Conservation (phyloP, 2,888 invertebrate genomes). For the Acholoe squamosa region DNA sequence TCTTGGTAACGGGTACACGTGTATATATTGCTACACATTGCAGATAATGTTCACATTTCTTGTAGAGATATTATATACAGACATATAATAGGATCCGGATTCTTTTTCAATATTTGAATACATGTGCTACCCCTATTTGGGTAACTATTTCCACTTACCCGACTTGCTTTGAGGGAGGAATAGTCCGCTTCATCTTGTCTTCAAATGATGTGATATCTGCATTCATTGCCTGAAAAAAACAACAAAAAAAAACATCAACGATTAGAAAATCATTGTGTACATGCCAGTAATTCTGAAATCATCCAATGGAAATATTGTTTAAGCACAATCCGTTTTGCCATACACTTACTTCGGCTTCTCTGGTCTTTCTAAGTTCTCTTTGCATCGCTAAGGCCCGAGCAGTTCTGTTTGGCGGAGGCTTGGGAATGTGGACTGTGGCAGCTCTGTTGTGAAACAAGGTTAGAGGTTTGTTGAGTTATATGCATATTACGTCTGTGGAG, state of each 20-base stretch:
- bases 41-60: too few species aligned
- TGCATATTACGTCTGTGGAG: too few species aligned
- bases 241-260: conserved; percentile 47
- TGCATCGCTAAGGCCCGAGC: conserved; percentile 75
- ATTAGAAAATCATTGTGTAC: neutral
- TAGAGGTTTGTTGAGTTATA: too few species aligned
- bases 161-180: conserved; percentile 75
- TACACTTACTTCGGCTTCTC: conserved; percentile 74
- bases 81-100: too few species aligned
- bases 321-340: too few species aligned
- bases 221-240: conserved; percentile 75
- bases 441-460: conserved; percentile 76
- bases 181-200: conserved; percentile 78
- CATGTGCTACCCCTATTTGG: too few species aligned
- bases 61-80: too few species aligned
- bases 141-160: conserved; percentile 56
- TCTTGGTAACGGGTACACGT: too few species aligned
- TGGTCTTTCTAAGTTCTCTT: conserved; percentile 71
- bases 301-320: too few species aligned
- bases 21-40: too few species aligned
- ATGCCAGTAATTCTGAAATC: too few species aligned
- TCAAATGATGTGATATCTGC: conserved; percentile 80
- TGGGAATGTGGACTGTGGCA: conserved; percentile 81
- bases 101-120: too few species aligned
- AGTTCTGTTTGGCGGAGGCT: conserved; percentile 80